These are phyloP conservation scores for Strix uralensis DNA, from an alignment of 2,113 vertebrate genomes.

Conservation along the genomic window DNA sequence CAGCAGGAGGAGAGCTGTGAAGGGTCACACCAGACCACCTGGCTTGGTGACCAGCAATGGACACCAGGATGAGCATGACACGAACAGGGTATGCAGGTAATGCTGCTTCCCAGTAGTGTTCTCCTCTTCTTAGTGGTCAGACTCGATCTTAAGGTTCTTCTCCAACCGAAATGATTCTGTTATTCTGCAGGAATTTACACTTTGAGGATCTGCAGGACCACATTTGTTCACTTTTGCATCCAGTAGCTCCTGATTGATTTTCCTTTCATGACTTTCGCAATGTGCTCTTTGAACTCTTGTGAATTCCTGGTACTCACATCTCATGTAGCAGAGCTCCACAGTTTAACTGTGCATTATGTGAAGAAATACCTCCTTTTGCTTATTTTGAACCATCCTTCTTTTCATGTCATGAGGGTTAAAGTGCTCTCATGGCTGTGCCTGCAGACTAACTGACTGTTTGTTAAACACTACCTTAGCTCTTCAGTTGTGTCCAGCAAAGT, in stretches of 20 bases:
- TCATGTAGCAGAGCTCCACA: neutral
- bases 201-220: neutral
- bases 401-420: neutral
- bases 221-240: neutral
- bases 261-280: neutral
- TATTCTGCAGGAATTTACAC: neutral
- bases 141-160: neutral
- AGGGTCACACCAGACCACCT: neutral
- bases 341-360: neutral
- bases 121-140: neutral
- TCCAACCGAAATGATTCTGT: neutral
- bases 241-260: neutral
- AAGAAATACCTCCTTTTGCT: neutral
- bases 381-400: neutral
- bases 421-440: neutral
- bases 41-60: neutral
- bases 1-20: neutral
- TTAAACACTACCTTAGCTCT: neutral
- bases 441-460: rapidly evolving
- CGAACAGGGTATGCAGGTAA: rapidly evolving
- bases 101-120: neutral
- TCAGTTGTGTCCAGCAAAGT: neutral
- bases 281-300: neutral
- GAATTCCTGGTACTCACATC: neutral
- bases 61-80: neutral